Evolutionary conservation across 2,113 vertebrate genomes (phyloP), one percentile per base, ranked within the genome.

Genomic region (Ammodytes dubius): DNA sequence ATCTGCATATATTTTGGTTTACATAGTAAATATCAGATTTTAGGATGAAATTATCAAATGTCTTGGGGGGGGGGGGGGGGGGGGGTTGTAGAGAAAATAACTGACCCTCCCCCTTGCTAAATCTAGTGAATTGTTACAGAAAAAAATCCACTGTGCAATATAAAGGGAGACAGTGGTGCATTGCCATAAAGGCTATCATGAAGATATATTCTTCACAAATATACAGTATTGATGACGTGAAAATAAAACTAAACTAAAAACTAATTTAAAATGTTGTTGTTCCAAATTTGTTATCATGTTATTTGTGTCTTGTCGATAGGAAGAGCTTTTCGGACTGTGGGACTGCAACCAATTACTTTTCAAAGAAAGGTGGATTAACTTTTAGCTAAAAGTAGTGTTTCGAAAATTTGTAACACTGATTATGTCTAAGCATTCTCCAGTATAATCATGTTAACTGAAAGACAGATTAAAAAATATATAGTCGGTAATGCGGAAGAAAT

Each of bases 301-400:
- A 58, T 82, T 49, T 78, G 65, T 64, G 58, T 56, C 68, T 69
- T 47, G 49, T 69, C 61, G 74, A 82, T 49, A 27, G 27, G 27
- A 27, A 80, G 61, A 63, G 68, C 73, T 84, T 59, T 67, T 84
- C 88, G 74, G 76, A 27, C 86, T 70, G 47, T 27, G 43, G 74
- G 53, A 83, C 63, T 82, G 86, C 69, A 27, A 79, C 67, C 90
- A 93, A 91, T 93, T 91, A 85, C 68, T 81, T 91, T 92, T 92
- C 81, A 90, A 91, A 87, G 88, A 63, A 27, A 60, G 61, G 15
- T 66, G 87, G 91, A 95, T 94, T 93, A 94, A 91, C 83, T 87
- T 93, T 88, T 81, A 87, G 90, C 79, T 89, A 66, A 84, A 87
- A 74, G 77, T 66, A 65, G 52, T 67, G 72, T 91, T 83, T 88